Conservation (phyloP, 2,888 invertebrate species). For the Aspidiotus rigidus region DNA sequence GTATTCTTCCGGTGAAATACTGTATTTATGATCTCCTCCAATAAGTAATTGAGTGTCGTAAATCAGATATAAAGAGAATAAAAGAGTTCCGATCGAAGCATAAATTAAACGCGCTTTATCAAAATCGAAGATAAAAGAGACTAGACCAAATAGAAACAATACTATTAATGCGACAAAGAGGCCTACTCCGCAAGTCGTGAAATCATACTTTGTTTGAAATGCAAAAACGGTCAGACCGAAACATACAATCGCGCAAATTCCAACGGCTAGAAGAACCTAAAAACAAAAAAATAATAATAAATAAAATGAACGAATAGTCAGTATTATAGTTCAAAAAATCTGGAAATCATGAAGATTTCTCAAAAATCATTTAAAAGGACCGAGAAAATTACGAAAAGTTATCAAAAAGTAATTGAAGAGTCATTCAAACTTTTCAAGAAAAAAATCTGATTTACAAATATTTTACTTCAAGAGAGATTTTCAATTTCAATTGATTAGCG, state of each 20-base stretch:
- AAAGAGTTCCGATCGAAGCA: slow-evolving; percentile 71
- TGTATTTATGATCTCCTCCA: slow-evolving; percentile 81
- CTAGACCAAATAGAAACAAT: slow-evolving; percentile 69
- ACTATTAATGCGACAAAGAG: slow-evolving; percentile 68
- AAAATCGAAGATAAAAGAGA: slow-evolving; percentile 53
- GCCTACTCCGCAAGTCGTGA: slow-evolving; percentile 67
- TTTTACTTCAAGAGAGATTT: too few species aligned
- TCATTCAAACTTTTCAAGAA: too few species aligned
- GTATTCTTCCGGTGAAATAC: slow-evolving; percentile 86
- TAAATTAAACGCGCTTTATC: slow-evolving; percentile 55
- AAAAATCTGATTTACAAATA: too few species aligned
- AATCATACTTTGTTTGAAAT: slow-evolving; percentile 84
- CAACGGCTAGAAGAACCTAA: slow-evolving; percentile 78
- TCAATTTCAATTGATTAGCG: too few species aligned
- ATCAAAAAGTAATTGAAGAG: too few species aligned
- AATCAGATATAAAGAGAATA: slow-evolving; percentile 83
- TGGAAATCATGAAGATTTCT: too few species aligned
- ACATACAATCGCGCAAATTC: slow-evolving; percentile 77
- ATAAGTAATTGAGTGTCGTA: slow-evolving; percentile 87
- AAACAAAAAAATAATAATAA: slow-evolving; percentile 33
- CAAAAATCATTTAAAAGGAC: too few species aligned
- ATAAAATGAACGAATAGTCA: background rate
- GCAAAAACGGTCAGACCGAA: slow-evolving; percentile 82
- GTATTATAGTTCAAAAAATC: too few species aligned
- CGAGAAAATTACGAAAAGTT: too few species aligned